Conservation (phyloP, 1,140 invertebrate species). For the Drosophila biarmipes region DNA sequence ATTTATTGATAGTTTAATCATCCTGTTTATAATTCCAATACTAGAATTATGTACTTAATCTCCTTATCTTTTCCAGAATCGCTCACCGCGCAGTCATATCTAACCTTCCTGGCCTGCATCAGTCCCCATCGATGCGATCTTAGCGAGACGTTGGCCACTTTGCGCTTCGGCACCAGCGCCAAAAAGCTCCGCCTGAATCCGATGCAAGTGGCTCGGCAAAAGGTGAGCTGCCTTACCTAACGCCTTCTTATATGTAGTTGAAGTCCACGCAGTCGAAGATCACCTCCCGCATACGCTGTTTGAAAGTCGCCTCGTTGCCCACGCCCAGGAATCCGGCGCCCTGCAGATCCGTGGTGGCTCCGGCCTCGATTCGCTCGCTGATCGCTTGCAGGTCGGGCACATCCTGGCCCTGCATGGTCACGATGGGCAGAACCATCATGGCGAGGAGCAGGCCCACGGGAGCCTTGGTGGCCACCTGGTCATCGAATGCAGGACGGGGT, state of each 20-base stretch:
- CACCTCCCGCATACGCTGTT: constrained; percentile 60
- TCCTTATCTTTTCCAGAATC: background rate
- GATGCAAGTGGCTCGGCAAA: constrained; percentile 17
- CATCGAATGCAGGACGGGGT: constrained; percentile 83
- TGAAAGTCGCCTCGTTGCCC: constrained; percentile 47
- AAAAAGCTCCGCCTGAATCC: constrained; percentile 5
- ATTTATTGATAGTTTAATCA: too few relatives aligned
- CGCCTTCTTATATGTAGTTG: constrained; percentile 44
- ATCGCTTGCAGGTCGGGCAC: constrained; percentile 56
- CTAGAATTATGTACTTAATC: too few relatives aligned
- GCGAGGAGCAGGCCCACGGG: constrained; percentile 79
- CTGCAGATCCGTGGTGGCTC: constrained; percentile 50
- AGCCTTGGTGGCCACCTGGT: constrained; percentile 76
- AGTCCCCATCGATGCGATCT: constrained; percentile 10
- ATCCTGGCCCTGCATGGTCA: constrained; percentile 68
- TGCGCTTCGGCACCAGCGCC: constrained; percentile 4
- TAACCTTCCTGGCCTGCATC: constrained; percentile 6
- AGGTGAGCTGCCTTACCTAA: constrained; percentile 24
- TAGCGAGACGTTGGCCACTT: constrained; percentile 1
- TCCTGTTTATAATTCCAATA: too few relatives aligned
- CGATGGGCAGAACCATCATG: constrained; percentile 80
- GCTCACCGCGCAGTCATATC: constrained; percentile 2
- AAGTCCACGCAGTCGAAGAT: constrained; percentile 61
- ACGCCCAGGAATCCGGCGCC: constrained; percentile 55
- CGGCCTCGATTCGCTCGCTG: constrained; percentile 54